Conservation (phyloP, 2,113 vertebrate species). For the Gila orcuttii region DNA sequence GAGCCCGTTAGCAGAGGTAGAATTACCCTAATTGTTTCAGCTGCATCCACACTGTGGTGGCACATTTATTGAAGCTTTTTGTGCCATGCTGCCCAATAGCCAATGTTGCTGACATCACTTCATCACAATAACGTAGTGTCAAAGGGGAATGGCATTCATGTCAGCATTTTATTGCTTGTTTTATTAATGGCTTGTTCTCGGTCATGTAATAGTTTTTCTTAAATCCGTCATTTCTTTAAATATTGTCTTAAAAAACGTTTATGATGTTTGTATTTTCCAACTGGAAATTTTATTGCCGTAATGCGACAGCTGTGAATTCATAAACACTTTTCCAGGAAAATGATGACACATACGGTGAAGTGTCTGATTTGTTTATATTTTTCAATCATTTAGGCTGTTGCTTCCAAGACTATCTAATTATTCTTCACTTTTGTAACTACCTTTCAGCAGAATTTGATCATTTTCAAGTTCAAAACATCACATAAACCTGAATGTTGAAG, state of each 20-base stretch:
- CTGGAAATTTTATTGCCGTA: background rate
- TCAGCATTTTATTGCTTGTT: slow-evolving; percentile 5
- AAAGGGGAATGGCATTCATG: background rate
- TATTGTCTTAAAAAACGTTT: background rate
- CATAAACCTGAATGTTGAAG: no score
- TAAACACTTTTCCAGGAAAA: background rate
- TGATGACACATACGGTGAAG: background rate
- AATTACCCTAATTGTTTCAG: slow-evolving; percentile 39
- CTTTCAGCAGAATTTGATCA: no score
- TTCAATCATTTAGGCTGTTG: no score
- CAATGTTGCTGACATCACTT: slow-evolving; percentile 26
- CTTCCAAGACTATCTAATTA: no score
- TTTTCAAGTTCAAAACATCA: no score
- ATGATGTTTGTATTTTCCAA: background rate
- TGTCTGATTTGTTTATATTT: no score
- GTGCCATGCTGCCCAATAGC: slow-evolving; percentile 22
- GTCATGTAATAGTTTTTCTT: background rate
- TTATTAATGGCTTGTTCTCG: background rate
- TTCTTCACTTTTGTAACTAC: no score
- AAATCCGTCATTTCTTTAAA: no score
- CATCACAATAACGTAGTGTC: slow-evolving; percentile 25
- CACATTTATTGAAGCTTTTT: slow-evolving; percentile 22
- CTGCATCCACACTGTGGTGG: slow-evolving; percentile 9
- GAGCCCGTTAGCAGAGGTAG: slow-evolving; percentile 28
- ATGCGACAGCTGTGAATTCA: background rate